Evolutionary conservation across 2,113 vertebrate genomes (phyloP).

Genomic region (Psilopogon haemacephalus): DNA sequence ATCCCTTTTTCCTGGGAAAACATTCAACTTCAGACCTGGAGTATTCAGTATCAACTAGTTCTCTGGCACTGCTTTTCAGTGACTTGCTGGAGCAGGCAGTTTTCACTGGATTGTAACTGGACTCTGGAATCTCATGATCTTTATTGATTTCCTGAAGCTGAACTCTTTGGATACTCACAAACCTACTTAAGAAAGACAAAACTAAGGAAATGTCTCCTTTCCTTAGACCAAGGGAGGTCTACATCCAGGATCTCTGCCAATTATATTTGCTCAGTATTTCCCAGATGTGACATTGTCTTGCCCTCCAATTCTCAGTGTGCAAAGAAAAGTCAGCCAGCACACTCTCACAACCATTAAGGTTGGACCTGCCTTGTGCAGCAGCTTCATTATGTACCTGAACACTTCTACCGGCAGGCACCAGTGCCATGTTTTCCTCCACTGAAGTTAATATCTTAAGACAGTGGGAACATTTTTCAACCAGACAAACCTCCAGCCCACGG

Average conservation of each 20-base stretch:
- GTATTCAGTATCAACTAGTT: background rate
- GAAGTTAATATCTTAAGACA: background rate
- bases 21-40: background rate
- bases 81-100: background rate
- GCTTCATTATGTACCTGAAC: conserved; percentile 2
- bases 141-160: background rate
- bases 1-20: conserved; percentile 13
- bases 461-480: background rate
- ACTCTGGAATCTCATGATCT: background rate
- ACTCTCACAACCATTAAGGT: background rate
- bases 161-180: background rate
- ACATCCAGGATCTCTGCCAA: background rate
- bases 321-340: background rate
- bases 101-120: background rate
- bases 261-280: background rate
- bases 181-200: background rate
- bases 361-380: background rate
- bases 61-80: background rate
- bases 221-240: background rate
- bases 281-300: conserved; percentile 21
- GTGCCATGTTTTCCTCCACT: background rate
- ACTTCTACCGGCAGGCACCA: background rate
- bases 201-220: background rate
- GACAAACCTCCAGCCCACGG: background rate
- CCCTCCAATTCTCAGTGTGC: background rate